A percentile compares a stretch with the other conserved stretches of the same genome.
Conservation (phyloP, 2,797 vertebrate genomes). For the Phalanger gymnotis region DNA sequence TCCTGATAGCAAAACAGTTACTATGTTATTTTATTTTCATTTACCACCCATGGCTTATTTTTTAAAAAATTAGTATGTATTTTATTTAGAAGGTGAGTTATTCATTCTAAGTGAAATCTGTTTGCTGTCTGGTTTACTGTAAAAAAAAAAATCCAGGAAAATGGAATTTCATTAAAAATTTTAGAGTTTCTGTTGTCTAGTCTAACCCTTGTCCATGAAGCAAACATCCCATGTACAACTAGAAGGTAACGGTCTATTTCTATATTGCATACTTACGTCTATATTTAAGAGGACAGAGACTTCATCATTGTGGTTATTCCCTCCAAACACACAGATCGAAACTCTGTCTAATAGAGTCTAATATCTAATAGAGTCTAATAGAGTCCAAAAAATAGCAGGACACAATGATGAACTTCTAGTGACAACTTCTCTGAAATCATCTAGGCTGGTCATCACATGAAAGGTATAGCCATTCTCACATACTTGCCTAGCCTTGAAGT, state of each 20-base stretch:
- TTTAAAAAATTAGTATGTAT: neutral
- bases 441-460: neutral
- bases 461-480: neutral
- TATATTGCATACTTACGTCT: neutral
- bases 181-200: neutral
- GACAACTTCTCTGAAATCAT: neutral
- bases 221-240: too few relatives aligned
- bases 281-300: too few relatives aligned
- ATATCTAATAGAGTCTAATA: neutral
- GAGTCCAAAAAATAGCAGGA: neutral
- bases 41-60: neutral
- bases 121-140: neutral
- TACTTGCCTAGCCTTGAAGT: neutral
- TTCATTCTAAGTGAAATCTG: neutral
- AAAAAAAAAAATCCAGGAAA: neutral
- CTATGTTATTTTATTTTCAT: neutral
- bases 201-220: neutral
- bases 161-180: neutral
- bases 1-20: neutral
- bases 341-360: too few relatives aligned
- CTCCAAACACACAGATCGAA: neutral
- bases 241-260: neutral
- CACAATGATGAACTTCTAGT: neutral
- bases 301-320: neutral
- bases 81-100: neutral